Base-by-base conservation (phyloP, 2,888 invertebrate species). In the Eupithecia dodoneata region DNA sequence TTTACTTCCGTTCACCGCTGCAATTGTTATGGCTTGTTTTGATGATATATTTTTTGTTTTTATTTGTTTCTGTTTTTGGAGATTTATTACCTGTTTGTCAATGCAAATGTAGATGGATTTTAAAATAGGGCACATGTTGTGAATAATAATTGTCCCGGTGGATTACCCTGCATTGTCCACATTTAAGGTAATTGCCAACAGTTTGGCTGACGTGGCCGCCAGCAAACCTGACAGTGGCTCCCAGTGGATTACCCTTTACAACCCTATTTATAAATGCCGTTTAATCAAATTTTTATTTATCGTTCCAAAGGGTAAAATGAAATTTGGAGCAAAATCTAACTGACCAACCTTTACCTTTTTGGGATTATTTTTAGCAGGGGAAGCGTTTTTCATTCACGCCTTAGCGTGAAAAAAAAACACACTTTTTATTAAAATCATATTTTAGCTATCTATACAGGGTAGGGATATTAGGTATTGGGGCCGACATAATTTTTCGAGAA, bases 131-230 rank as follows among this genome's bases (percentile, higher is more conserved):
- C 91, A 70, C 70, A 92, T 92, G 92, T 92, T 90, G 89, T 91
- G 92, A 94, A 94, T 94, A 93, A 92, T 93, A 92, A 93, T 93
- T 91, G 90, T 93, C 95, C 94, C 93, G 81, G 84, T 84, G 92
- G 94, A 92, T 83, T 89, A 87, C 87, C 90, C 89, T 91, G 91
- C 90, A 93, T 93, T 94, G 94, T 93, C 94, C 93, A 94, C 93
- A 93, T 95, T 95, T 93, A 94, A 93, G 93, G 92, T 95, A 94
- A 95, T 95, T 94, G 93, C 92, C 88, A 91, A 88, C 93, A 91
- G 93, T 94, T 94, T 91, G 87, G 93, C 93, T 94, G 94, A 93
- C 94, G 91, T 92, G 89, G 91, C 91, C 88, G 89, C 87, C 89
- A 88, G 91, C 87, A 89, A 90, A 91, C 90, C 93, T 93, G 94